Base-by-base conservation (phyloP, 2,797 vertebrate genomes). In the Chromis chromis region DNA sequence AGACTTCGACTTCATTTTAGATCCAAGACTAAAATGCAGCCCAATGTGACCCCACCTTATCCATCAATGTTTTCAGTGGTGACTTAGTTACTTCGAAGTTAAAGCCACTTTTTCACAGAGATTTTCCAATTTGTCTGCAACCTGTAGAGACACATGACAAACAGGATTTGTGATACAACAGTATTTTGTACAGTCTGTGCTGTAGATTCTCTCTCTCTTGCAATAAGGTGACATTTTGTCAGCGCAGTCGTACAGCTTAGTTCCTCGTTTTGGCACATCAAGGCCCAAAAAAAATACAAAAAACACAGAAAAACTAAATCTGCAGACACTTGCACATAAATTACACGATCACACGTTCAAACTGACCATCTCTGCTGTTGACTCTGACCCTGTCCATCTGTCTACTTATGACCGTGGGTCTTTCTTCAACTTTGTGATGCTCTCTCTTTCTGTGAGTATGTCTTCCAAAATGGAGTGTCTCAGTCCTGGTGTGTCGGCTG, bases 401-500 rank as follows among this genome's bases (percentile, higher is more conserved):
- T 94, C 90, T 87, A 88, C 80, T 69, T 89, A 63, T 91, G 89
- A 92, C 85, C 76, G 46, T 91, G 86, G 87, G 69, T 93, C 87
- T 94, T 89, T 93, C 90, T 85, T 75, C 82, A 79, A 89, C 77
- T 79, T 72, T 89, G 84, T 91, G 90, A 82, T 75, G 83, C 75
- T 83, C 81, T 92, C 78, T 91, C 73, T 90, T 42, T 91, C 87
- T 94, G 90, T 95, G 92, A 94, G 93, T 94, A 92, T 83, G 92
- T 93, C 86, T 73, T 77, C 77, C 68, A 83, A 83, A 79, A 55
- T 48, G 64, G 61, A 74, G 75, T 85, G 60, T 68, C 72, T 49
- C 56, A 33, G 79, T 82, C 76, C 10, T 57, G 71, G 33, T 56
- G 50, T 70, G 67, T 86, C 24, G 16, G 68, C 70, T 57, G 57